A percentile compares a stretch with the other conserved stretches of the same genome.
These are phyloP conservation scores for Cotesia congregata DNA, from an alignment of 2,888 invertebrate genomes.

Conservation along the genomic window DNA sequence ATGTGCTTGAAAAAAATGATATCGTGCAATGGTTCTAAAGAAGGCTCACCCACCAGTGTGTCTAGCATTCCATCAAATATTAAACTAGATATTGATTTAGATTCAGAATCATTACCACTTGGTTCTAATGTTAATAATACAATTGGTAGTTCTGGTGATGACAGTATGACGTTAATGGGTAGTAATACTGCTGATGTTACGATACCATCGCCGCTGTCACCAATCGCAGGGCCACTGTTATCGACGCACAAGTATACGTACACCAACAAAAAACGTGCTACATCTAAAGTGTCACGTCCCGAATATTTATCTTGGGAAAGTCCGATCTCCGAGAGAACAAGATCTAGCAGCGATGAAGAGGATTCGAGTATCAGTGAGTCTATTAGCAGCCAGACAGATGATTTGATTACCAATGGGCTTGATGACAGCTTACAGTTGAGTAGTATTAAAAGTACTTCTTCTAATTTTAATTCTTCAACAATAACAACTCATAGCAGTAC, in stretches of 20 bases:
- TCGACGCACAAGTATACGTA: conserved; percentile 67
- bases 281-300: conserved; percentile 57
- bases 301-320: conserved; percentile 65
- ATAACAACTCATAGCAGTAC: neutral
- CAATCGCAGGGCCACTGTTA: conserved; percentile 63
- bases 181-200: conserved; percentile 62
- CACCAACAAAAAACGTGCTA: conserved; percentile 62
- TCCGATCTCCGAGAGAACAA: conserved; percentile 63
- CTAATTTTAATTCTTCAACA: neutral
- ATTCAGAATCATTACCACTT: conserved; percentile 60
- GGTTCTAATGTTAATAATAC: conserved; percentile 60
- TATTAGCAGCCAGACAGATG: conserved; percentile 61
- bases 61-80: conserved; percentile 62
- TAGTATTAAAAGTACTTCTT: conserved; percentile 49
- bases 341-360: conserved; percentile 64
- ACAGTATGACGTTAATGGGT: conserved; percentile 61
- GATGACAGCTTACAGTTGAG: conserved; percentile 54
- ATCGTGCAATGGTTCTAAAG: conserved; percentile 63
- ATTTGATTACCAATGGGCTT: conserved; percentile 60
- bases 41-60: conserved; percentile 61
- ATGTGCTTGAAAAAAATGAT: conserved; percentile 48
- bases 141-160: conserved; percentile 64
- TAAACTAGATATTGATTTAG: conserved; percentile 63
- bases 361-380: conserved; percentile 63
- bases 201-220: conserved; percentile 64